Evolutionary conservation across 2,888 invertebrate species (phyloP), one percentile per base, ranked within the genome.

Genomic region (Eupithecia dodoneata): DNA sequence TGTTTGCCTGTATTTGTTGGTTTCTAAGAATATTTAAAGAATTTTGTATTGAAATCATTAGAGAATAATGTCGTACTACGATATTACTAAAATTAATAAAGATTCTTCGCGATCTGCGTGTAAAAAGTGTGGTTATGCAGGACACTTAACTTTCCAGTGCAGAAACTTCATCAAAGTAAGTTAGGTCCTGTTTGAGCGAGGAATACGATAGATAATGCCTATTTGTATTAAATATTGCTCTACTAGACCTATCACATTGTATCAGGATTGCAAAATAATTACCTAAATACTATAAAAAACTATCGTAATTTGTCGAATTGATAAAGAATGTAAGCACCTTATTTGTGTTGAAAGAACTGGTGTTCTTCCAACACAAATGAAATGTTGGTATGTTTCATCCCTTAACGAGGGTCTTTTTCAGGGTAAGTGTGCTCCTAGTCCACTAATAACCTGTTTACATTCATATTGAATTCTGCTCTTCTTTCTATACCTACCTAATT

Each of bases 61-160:
- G 4, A 76, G 41, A 81, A 87, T 67, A 78, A 94, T 93, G 93
- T 92, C 92, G 44, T 92, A 91, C 80, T 93, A 93, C 78, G 94
- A 94, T 85, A 90, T 92, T 6, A 92, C 89, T 85, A 94, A 93
- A 88, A 88, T 93, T 71, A 97, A 97, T 81, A 98, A 98, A 89
- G 97, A 97, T 84, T 96, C 96, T 47, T 95, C 97, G n/a, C 95
- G 98, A 70, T 97, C 98, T 41, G 98, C 99, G 0, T 99, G 99
- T 90, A 98, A 98, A 90, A 99, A 98, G 93, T 99, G 99, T 95
- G 99, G 99, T 83, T 99, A 99, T 93, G 98, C 98, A 79, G 99
- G 99, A 2, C 99, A 99, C 91, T 96, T 99, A 85, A 99, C 99
- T 15, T 99, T 97, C 91, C 99, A 99, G 90, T 99, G 99, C 88